phyloP scores from a whole-genome alignment of 2,797 vertebrate species.

The Spinibarbus caldwelli region DNA sequence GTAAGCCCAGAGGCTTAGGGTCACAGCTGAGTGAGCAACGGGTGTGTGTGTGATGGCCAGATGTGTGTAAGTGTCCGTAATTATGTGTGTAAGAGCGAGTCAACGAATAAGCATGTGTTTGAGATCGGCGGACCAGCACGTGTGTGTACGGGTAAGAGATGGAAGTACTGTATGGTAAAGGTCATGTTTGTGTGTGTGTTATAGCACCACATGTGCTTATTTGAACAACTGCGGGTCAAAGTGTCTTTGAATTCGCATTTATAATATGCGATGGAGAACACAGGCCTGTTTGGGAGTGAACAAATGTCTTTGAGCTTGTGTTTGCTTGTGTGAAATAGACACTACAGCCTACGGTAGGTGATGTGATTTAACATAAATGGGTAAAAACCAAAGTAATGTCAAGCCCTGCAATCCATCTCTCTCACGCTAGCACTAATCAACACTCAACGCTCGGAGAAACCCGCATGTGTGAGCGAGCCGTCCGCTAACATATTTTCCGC shows the following conservation, averaged over 20 bases:
- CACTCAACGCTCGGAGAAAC: slow-evolving; percentile 49
- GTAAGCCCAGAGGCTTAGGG: slow-evolving; percentile 61
- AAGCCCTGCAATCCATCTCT: slow-evolving; percentile 73
- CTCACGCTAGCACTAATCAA: slow-evolving; percentile 69
- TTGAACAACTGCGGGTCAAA: slow-evolving; percentile 34
- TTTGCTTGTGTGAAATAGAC: slow-evolving; percentile 12
- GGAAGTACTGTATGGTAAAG: slow-evolving; percentile 2
- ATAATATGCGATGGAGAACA: slow-evolving; percentile 34
- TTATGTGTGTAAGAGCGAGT: slow-evolving; percentile 12
- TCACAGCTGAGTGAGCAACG: slow-evolving; percentile 66
- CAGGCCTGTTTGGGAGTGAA: neutral
- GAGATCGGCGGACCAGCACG: neutral
- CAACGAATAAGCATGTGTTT: slow-evolving; percentile 35
- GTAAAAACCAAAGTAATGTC: slow-evolving; percentile 72
- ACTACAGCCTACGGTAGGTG: slow-evolving; percentile 15
- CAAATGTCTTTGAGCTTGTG: neutral
- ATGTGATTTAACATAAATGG: slow-evolving; percentile 69
- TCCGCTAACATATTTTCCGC: slow-evolving; percentile 59
- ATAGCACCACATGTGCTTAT: slow-evolving; percentile 27
- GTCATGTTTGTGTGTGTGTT: slow-evolving; percentile 54
- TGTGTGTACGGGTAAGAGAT: slow-evolving; percentile 10
- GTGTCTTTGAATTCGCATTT: slow-evolving; percentile 6
- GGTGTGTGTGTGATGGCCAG: slow-evolving; percentile 17
- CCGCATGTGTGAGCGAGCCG: slow-evolving; percentile 25
- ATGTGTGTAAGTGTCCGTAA: slow-evolving; percentile 26